phyloP scores from a whole-genome alignment of 2,888 invertebrate species.

The Nesidiocoris tenuis region DNA sequence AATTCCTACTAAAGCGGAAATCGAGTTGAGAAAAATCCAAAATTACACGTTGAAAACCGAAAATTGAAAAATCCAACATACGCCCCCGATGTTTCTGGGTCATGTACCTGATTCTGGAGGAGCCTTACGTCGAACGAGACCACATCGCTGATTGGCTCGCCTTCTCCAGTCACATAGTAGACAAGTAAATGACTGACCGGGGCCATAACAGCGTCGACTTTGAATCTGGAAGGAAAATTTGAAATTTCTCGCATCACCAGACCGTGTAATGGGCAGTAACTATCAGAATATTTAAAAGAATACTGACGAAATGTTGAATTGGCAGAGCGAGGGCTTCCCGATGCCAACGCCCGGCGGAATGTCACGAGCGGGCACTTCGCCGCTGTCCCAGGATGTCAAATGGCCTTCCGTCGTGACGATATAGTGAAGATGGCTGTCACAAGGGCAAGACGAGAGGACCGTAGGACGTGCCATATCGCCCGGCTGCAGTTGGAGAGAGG shows the following conservation, averaged over 20 bases:
- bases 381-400: slow-evolving; percentile 63
- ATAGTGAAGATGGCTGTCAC: slow-evolving; percentile 63
- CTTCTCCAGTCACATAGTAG: slow-evolving; percentile 66
- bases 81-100: not conserved
- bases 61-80: not conserved
- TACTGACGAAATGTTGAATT: slow-evolving; percentile 59
- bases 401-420: slow-evolving; percentile 67
- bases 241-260: too few relatives aligned
- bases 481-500: slow-evolving; percentile 60
- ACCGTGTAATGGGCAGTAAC: too few relatives aligned
- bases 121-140: slow-evolving; percentile 66
- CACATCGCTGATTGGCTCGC: slow-evolving; percentile 68
- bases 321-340: slow-evolving; percentile 60
- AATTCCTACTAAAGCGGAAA: not conserved
- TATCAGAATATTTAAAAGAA: too few relatives aligned
- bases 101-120: slow-evolving; percentile 51
- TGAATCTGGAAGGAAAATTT: slow-evolving; percentile 61
- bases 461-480: slow-evolving; percentile 64
- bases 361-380: slow-evolving; percentile 45
- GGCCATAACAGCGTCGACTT: slow-evolving; percentile 67
- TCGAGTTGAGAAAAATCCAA: not conserved
- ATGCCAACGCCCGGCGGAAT: slow-evolving; percentile 51
- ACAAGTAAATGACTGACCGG: slow-evolving; percentile 67
- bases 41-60: not conserved
- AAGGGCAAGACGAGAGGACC: slow-evolving; percentile 67